Base-by-base conservation (phyloP, 2,888 invertebrate genomes). In the Aspidiotus rigidus region DNA sequence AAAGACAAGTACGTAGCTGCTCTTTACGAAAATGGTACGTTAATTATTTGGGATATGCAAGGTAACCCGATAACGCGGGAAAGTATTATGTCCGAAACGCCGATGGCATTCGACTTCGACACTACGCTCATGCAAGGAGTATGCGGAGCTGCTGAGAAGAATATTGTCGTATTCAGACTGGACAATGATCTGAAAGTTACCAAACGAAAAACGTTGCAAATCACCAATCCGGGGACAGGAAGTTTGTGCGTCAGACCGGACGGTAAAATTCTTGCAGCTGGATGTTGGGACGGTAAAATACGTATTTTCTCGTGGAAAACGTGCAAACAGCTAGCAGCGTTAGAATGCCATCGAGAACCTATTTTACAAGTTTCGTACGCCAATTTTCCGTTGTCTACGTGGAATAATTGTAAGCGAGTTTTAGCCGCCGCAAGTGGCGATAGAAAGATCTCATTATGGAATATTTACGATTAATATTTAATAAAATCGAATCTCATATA, bases 271-370 rank as follows among this genome's bases (percentile, higher is more conserved):
- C 86, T 90, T 74, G 84, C 84, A 17, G 81, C 84, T 0, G 90
- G 86, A 11, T 87, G 89, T 44, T 89, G 88, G 87, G 90, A 91
- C 75, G 86, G 88, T 1, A 82, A 85, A 72, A 80, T 89, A 71
- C 82, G 89, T 72, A 82, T 90, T 72, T 89, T 86, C 77, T 89
- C 90, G 1, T 89, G 88, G 87, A 89, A 85, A 77, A 87, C 86
- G 67, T 78, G 89, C 54, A 81, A 87, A 64, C 84, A 85, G 6
- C 78, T 90, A 71, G 89, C 85, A 2, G 87, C 88, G 64, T 80
- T 91, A 53, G 85, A 85, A 0, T 86, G 88, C 74, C 90, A 91
- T 75, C 84, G 83, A 72, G 83, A 83, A 72, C 83, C 85, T 49
- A 81, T 90, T 63, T 85, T 87, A 76, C 88, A 89, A 77, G 82